Evolutionary conservation across 2,797 vertebrate genomes (phyloP), one percentile per base, ranked within the genome.

Genomic region (Salarias fasciatus): DNA sequence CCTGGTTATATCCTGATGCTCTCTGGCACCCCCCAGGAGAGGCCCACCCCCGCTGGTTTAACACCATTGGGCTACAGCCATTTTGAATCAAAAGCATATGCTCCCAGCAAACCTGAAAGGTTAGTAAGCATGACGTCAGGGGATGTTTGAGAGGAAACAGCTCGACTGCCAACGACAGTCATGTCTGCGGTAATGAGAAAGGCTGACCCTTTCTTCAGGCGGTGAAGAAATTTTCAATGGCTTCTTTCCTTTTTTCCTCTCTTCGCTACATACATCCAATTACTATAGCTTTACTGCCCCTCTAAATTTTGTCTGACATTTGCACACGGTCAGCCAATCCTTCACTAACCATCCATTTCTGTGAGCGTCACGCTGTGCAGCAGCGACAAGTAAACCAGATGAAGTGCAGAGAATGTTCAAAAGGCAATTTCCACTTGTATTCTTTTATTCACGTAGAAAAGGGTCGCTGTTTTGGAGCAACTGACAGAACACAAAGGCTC

Each of bases 291-390:
- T 62, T 30, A 59, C 42, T 54, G n/a, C 37, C 24, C 42, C 47
- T 49, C 30, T 11, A 33, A 54, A 65, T 66, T 74, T 38, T 35
- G 59, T 76, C 37, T 82, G 70, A 57, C 64, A 68, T 84, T 73
- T 60, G 33, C 29, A 65, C 43, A 53, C 12, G 38, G 60, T 79
- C 70, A 77, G 9, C 53, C 70, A 61, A 68, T 63, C 28, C 12
- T 35, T 51, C 38, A 18, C 11, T 48, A 29, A 44, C 31, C 47
- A 37, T 70, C 38, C 40, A 8, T 61, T 62, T 69, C 11, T 63
- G 24, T 50, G 18, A 58, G 43, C 0, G 7, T 53, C 50, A 24
- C 15, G 30, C 13, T 1, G 5, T 36, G 30, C 48, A 56, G 43
- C 29, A 41, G 1, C 52, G 61, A 35, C 14, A 62, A 47, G 33